Evolutionary conservation across 2,888 invertebrate species (phyloP).

Genomic region (Conus canariensis): DNA sequence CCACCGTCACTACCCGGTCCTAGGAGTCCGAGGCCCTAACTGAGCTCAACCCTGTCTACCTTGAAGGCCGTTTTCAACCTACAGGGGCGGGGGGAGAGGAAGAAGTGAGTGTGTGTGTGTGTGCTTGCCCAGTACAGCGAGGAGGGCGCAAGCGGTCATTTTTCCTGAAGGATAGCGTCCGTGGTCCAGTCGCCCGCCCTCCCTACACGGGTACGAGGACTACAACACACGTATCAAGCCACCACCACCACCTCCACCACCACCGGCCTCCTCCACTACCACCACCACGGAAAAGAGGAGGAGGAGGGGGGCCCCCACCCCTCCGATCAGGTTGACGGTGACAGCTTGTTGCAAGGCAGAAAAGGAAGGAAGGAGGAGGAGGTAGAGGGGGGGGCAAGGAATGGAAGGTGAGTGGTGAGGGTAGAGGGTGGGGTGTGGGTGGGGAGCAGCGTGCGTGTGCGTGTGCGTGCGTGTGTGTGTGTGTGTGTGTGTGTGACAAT

Average conservation of each 20-base stretch:
- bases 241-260: not conserved
- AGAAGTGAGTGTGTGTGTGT: no score
- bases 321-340: not conserved
- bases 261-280: not conserved
- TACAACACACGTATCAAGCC: not conserved
- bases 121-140: no score
- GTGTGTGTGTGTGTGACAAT: conserved; percentile 1
- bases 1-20: no score
- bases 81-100: not conserved
- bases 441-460: not conserved
- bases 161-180: no score
- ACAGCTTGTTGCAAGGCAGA: not conserved
- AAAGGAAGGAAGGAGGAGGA: not conserved
- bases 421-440: no score
- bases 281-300: no score
- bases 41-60: not conserved
- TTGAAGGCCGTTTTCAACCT: not conserved
- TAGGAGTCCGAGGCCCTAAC: no score
- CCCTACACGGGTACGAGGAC: not conserved
- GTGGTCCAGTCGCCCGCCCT: not conserved
- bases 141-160: no score
- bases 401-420: not conserved
- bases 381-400: not conserved
- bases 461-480: not conserved
- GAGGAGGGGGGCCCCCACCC: no score